Evolutionary conservation across 1,140 invertebrate species (phyloP).

Genomic region (Chironomus striatipennis): DNA sequence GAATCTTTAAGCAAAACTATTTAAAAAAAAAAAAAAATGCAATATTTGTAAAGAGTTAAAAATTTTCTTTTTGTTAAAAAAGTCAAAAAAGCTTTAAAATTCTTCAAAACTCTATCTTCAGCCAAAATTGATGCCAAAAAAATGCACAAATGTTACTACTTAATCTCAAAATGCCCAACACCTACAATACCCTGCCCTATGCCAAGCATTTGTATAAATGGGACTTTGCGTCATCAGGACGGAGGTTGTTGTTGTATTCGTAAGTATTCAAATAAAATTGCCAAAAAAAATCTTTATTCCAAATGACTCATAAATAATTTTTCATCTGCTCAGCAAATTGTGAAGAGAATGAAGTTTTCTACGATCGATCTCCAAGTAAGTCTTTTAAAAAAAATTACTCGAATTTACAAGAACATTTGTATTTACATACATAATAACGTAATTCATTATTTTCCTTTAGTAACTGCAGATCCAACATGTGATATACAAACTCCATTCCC

Average conservation of each 20-base stretch:
- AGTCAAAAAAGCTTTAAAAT: no score
- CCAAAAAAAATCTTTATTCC: not conserved
- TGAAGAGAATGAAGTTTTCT: not conserved
- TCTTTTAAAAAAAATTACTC: not conserved
- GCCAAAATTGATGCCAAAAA: not conserved
- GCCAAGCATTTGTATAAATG: not conserved
- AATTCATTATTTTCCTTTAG: not conserved
- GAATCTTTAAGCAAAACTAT: no score
- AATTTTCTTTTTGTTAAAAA: no score
- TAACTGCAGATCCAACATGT: not conserved
- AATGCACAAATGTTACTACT: not conserved
- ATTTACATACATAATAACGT: not conserved
- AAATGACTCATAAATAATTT: not conserved
- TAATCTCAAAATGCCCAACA: not conserved
- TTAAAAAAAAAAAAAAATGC: no score
- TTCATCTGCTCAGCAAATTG: not conserved
- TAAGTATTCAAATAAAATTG: not conserved
- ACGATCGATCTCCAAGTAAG: not conserved
- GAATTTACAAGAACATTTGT: not conserved
- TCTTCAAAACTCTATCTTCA: not conserved
- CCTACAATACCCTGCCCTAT: not conserved
- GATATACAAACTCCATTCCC: not conserved
- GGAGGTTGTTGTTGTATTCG: not conserved
- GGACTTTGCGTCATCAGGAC: not conserved
- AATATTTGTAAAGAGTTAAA: no score